These are phyloP conservation scores for Andrena praecox DNA, from an alignment of 2,888 invertebrate species.

Conservation along the genomic window DNA sequence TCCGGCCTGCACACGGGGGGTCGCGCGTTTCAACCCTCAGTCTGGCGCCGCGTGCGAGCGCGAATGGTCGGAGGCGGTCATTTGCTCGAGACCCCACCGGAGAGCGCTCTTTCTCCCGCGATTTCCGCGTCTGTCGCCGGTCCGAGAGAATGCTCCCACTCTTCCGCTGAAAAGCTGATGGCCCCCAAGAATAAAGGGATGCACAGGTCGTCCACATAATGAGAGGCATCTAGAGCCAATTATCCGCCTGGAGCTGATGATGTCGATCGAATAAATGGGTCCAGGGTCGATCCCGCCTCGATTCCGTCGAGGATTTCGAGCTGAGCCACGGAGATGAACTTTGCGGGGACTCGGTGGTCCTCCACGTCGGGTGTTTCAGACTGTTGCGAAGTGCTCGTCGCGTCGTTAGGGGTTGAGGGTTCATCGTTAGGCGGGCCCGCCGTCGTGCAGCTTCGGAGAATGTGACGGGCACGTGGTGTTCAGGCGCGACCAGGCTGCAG, in stretches of 20 bases:
- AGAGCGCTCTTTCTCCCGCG: neutral
- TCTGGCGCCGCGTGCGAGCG: slow-evolving; percentile 82
- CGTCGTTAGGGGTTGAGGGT: neutral
- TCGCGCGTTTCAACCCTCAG: slow-evolving; percentile 79
- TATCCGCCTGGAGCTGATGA: neutral
- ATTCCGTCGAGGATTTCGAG: neutral
- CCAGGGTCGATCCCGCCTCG: neutral
- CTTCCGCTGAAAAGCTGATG: slow-evolving; percentile 19
- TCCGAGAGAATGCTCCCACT: slow-evolving; percentile 7
- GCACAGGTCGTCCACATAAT: neutral
- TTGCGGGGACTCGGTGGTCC: neutral
- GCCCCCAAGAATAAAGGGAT: slow-evolving; percentile 27
- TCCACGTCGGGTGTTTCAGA: neutral
- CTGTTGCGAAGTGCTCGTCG: neutral
- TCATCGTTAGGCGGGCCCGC: neutral
- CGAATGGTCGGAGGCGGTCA: slow-evolving; percentile 68
- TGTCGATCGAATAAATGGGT: neutral
- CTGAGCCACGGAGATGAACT: neutral
- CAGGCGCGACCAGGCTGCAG: neutral
- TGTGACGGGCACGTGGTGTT: slow-evolving; percentile 11
- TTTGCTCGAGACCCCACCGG: neutral
- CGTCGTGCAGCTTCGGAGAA: neutral
- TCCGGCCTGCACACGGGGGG: slow-evolving; percentile 58
- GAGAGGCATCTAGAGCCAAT: neutral
- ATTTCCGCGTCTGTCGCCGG: neutral